A percentile compares a stretch with the other conserved stretches of the same genome.
phyloP scores from a whole-genome alignment of 2,888 invertebrate species.

The Myopa tessellatipennis region DNA sequence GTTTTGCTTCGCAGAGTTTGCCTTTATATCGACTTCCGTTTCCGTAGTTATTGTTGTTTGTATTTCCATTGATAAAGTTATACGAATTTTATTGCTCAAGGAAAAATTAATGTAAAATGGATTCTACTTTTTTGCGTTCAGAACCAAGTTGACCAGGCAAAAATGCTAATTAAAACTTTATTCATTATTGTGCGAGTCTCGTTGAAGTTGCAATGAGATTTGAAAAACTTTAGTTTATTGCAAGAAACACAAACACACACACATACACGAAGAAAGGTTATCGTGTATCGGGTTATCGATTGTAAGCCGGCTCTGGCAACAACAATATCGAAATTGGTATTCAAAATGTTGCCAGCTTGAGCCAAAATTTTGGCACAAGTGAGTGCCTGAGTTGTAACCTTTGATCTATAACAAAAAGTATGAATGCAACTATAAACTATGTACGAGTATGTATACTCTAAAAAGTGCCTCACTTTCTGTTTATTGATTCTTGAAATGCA shows the following conservation, averaged over 20 bases:
- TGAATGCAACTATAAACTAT: not conserved
- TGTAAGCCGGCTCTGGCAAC: not conserved
- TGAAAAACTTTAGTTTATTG: not conserved
- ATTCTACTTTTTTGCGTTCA: too few species aligned
- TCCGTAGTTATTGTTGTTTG: too few species aligned
- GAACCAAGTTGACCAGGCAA: not conserved
- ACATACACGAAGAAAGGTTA: not conserved
- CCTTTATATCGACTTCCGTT: too few species aligned
- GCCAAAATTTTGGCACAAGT: not conserved
- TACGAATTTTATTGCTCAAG: too few species aligned
- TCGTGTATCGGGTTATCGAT: not conserved
- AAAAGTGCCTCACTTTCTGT: not conserved
- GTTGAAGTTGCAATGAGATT: not conserved
- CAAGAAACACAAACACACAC: too few species aligned
- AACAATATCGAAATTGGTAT: not conserved
- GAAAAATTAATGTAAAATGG: too few species aligned
- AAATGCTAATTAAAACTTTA: slow-evolving; percentile 10
- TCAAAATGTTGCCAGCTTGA: not conserved
- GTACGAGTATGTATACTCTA: too few species aligned
- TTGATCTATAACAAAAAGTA: not conserved
- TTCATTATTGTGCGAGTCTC: not conserved
- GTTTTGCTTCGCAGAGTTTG: too few species aligned
- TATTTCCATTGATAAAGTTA: too few species aligned
- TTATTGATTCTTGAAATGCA: slow-evolving; percentile 16
- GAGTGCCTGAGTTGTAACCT: not conserved